phyloP scores from a whole-genome alignment of 2,888 invertebrate species.

The Thalpophila matura region DNA sequence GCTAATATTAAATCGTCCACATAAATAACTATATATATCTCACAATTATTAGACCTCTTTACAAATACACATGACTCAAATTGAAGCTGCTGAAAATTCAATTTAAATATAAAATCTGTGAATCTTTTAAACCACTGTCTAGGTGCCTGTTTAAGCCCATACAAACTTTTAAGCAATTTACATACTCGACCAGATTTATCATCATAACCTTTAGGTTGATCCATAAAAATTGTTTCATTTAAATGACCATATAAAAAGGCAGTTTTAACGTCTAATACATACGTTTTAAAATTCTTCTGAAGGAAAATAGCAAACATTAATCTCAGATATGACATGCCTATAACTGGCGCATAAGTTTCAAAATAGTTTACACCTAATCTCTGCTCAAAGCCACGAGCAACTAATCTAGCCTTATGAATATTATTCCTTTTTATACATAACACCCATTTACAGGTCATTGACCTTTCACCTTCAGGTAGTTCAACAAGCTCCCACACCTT shows the following conservation, averaged over 20 bases:
- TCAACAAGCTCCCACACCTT: no score
- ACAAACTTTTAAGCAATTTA: neutral
- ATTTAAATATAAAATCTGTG: neutral
- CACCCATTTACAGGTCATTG: no score
- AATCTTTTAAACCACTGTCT: neutral
- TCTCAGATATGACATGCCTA: no score
- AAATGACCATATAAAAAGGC: neutral
- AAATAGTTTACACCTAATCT: no score
- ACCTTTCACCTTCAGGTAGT: no score
- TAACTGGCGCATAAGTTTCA: no score
- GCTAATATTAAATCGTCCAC: neutral
- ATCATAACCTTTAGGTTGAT: conserved; percentile 3
- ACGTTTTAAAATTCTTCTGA: no score
- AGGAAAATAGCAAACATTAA: no score
- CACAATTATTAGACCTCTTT: neutral
- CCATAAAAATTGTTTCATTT: neutral
- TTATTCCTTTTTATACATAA: no score
- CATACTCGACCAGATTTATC: neutral
- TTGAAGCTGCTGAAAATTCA: neutral
- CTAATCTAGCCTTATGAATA: no score
- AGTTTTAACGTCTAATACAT: neutral
- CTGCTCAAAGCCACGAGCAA: no score
- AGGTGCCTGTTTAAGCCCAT: no score
- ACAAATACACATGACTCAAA: conserved; percentile 2
- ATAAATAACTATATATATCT: neutral